Conservation (phyloP, 1,140 invertebrate species). For the Euglossa dilemma region DNA sequence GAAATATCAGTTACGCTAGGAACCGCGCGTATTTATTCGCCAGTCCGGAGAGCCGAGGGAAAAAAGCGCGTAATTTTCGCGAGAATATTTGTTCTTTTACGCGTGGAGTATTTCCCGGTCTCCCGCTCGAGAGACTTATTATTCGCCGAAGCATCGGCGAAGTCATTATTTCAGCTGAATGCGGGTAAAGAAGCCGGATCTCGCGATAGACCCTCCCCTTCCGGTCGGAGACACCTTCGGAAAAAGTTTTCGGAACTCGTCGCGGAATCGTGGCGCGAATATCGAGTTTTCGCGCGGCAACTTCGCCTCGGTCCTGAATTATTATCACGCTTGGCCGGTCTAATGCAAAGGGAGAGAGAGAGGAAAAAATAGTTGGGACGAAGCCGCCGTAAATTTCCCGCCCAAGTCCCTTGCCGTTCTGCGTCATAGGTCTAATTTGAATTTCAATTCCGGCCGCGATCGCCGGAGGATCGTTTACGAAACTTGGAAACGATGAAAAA, state of each 20-base stretch:
- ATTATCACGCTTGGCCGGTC: constrained; percentile 61
- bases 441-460: constrained; percentile 30
- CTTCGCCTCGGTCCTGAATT: constrained; percentile 63
- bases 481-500: constrained; percentile 26
- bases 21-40: no score
- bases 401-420: not conserved
- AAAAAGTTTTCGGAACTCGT: constrained; percentile 67
- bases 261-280: constrained; percentile 69
- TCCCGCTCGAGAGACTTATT: constrained; percentile 63
- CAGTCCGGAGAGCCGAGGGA: no score
- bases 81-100: not conserved
- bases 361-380: not conserved
- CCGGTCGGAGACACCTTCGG: constrained; percentile 55
- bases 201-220: constrained; percentile 32
- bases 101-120: not conserved
- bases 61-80: no score
- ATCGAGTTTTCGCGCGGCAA: constrained; percentile 68
- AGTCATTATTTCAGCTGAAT: constrained; percentile 68
- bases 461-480: constrained; percentile 2
- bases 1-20: no score
- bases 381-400: constrained; percentile 19
- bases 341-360: constrained; percentile 17
- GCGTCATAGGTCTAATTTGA: constrained; percentile 28
- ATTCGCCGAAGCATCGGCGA: constrained; percentile 59
- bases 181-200: constrained; percentile 47